phyloP scores from a whole-genome alignment of 2,888 invertebrate species.

The Drosophila colorata region DNA sequence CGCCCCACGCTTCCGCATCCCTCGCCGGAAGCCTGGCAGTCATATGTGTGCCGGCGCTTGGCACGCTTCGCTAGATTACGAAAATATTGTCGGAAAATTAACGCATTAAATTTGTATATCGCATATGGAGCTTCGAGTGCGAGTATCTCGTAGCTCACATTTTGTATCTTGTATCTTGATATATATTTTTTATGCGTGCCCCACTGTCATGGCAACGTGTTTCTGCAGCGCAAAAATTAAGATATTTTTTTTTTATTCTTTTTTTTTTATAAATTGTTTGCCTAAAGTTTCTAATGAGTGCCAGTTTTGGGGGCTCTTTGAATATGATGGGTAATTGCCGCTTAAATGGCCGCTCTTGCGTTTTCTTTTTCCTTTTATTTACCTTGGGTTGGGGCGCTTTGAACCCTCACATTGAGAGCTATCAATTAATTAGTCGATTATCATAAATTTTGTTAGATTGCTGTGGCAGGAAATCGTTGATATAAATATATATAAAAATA shows the following conservation, averaged over 20 bases:
- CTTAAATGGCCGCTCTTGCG: too few relatives aligned
- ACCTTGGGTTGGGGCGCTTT: too few relatives aligned
- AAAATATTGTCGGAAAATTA: slow-evolving; percentile 69
- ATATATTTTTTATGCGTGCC: slow-evolving; percentile 18
- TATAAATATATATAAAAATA: too few relatives aligned
- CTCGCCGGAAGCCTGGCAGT: slow-evolving; percentile 28
- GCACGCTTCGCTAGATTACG: slow-evolving; percentile 64
- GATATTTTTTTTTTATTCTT: slow-evolving; percentile 27
- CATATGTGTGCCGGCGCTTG: slow-evolving; percentile 22
- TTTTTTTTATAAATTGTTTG: slow-evolving; percentile 45
- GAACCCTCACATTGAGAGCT: too few relatives aligned
- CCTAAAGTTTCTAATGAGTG: slow-evolving; percentile 40
- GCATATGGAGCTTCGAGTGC: not conserved
- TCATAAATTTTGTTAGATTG: slow-evolving; percentile 2
- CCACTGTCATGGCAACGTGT: too few relatives aligned
- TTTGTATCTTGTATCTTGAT: slow-evolving; percentile 11
- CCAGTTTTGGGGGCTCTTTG: slow-evolving; percentile 6
- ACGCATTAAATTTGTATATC: slow-evolving; percentile 66
- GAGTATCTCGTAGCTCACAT: too few relatives aligned
- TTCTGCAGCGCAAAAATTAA: slow-evolving; percentile 13
- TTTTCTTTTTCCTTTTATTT: too few relatives aligned
- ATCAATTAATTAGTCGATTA: slow-evolving; percentile 42
- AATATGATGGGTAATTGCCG: slow-evolving; percentile 30
- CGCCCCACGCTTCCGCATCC: not conserved
- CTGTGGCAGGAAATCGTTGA: slow-evolving; percentile 7